Evolutionary conservation across 2,113 vertebrate genomes (phyloP).

Genomic region (Oxyura jamaicensis): DNA sequence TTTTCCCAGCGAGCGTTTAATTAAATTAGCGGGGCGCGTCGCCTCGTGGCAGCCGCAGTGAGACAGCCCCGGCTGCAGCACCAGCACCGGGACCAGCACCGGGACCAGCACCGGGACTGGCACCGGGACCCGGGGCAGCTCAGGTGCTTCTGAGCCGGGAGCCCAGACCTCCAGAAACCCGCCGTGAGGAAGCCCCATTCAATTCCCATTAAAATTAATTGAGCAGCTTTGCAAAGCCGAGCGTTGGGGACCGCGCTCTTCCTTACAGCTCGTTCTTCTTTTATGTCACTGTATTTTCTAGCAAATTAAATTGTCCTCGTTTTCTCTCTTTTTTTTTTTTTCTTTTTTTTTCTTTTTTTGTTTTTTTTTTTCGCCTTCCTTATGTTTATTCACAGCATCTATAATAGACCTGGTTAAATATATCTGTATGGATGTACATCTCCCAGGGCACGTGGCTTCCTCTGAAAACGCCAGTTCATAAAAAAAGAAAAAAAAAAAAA

Average conservation of each 20-base stretch:
- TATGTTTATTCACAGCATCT: constrained; percentile 5
- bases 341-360: background rate
- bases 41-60: background rate
- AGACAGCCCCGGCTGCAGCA: background rate
- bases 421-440: rapidly evolving
- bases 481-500: background rate
- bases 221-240: background rate
- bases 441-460: background rate
- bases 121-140: background rate
- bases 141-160: background rate
- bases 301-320: constrained; percentile 14
- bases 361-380: background rate
- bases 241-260: background rate
- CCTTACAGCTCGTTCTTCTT: constrained; percentile 35
- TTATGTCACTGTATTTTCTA: constrained; percentile 3
- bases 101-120: background rate
- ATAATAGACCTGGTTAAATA: background rate
- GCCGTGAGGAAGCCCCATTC: background rate
- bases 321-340: background rate
- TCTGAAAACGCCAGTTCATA: background rate
- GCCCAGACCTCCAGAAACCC: background rate
- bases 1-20: background rate
- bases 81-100: too few relatives aligned
- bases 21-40: background rate
- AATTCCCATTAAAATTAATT: constrained; percentile 2